phyloP scores from a whole-genome alignment of 2,888 invertebrate genomes.

The Lepetodrilus schrolli region DNA sequence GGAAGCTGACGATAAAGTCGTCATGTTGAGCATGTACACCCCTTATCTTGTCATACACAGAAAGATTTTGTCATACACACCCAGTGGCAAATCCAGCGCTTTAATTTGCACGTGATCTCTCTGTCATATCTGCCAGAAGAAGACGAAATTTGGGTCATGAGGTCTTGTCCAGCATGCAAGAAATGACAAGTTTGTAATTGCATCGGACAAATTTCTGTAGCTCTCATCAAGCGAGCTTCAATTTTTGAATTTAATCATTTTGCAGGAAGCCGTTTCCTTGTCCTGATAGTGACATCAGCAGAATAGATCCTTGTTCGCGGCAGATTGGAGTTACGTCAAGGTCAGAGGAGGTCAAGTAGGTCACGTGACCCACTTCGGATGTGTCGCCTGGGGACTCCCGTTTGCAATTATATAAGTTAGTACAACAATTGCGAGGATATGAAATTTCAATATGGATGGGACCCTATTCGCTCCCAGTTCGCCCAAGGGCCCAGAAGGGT shows the following conservation, averaged over 20 bases:
- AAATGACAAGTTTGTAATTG: constrained; percentile 18
- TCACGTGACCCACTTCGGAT: constrained; percentile 11
- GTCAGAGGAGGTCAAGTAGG: constrained; percentile 3
- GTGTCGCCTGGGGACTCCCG: constrained; percentile 17
- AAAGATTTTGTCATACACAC: neutral
- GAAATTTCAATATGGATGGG: constrained; percentile 21
- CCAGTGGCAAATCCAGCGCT: constrained; percentile 16
- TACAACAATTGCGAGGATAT: constrained; percentile 18
- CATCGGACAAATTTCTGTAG: constrained; percentile 17
- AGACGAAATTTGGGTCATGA: constrained; percentile 21
- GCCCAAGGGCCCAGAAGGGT: neutral
- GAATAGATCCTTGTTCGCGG: constrained; percentile 27
- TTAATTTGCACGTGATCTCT: neutral
- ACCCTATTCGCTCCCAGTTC: neutral
- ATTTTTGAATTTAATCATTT: constrained; percentile 33
- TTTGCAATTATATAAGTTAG: constrained; percentile 26
- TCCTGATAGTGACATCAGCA: constrained; percentile 28
- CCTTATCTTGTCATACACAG: no score
- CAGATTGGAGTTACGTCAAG: constrained; percentile 36
- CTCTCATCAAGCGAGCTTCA: constrained; percentile 11
- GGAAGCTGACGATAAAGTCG: no score
- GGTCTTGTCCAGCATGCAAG: neutral
- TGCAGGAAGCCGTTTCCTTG: constrained; percentile 27
- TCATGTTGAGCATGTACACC: no score
- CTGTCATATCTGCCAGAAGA: constrained; percentile 19